A percentile compares a stretch with the other conserved stretches of the same genome.
Conservation (phyloP, 2,888 invertebrate species). For the Stratiomys singularior region DNA sequence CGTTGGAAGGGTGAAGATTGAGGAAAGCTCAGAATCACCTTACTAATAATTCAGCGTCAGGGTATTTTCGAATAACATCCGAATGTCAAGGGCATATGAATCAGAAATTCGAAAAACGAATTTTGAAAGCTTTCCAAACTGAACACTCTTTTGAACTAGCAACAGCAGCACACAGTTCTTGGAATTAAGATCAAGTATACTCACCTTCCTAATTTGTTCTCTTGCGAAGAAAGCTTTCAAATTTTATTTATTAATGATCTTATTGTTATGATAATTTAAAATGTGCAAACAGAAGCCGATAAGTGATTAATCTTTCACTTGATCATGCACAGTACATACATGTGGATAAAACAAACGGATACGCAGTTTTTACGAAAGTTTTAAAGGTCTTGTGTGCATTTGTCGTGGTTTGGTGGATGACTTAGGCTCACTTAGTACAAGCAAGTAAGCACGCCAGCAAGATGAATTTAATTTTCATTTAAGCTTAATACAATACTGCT, state of each 20-base stretch:
- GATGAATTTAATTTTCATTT: slow-evolving; percentile 43
- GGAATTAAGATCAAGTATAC: too few relatives aligned
- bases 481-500: slow-evolving; percentile 41
- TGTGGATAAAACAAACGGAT: not conserved
- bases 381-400: slow-evolving; percentile 8
- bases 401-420: slow-evolving; percentile 1
- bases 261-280: not conserved
- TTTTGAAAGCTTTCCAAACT: too few relatives aligned
- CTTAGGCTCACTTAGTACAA: not conserved
- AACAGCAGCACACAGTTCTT: too few relatives aligned
- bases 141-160: too few relatives aligned
- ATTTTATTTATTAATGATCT: not conserved
- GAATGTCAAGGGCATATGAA: too few relatives aligned
- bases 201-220: too few relatives aligned
- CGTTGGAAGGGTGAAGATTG: too few relatives aligned
- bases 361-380: not conserved
- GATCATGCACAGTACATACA: not conserved
- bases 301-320: not conserved
- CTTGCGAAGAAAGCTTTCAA: not conserved
- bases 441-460: not conserved
- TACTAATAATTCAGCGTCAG: too few relatives aligned
- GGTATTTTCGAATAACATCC: too few relatives aligned
- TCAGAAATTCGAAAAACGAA: too few relatives aligned
- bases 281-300: not conserved
- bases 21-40: too few relatives aligned